Evolutionary conservation across 2,888 invertebrate genomes (phyloP).

Genomic region (Agrotis puta): DNA sequence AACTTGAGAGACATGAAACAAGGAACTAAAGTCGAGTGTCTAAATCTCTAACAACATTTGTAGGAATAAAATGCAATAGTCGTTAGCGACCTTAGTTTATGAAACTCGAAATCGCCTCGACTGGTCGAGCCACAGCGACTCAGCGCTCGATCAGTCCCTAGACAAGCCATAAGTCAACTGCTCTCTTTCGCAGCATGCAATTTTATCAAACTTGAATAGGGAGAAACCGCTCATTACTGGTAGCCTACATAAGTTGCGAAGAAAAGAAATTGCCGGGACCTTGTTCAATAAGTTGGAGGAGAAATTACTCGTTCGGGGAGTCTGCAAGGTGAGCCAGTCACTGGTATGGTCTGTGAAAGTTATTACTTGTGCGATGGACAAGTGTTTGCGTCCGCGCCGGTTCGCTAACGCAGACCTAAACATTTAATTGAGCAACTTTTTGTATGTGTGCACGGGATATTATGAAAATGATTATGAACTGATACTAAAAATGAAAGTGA

Average conservation of each 20-base stretch:
- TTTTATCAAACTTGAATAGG: conserved; percentile 81
- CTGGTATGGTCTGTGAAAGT: conserved; percentile 85
- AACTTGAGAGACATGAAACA: conserved; percentile 63
- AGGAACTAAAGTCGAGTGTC: conserved; percentile 56
- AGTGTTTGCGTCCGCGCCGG: conserved; percentile 46
- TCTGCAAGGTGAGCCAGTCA: conserved; percentile 83
- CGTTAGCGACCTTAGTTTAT: conserved; percentile 68
- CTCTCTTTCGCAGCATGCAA: conserved; percentile 76
- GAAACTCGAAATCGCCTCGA: conserved; percentile 71
- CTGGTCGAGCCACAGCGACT: conserved; percentile 67
- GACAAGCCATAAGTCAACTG: conserved; percentile 74
- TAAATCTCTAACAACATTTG: conserved; percentile 58
- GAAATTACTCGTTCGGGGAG: conserved; percentile 83
- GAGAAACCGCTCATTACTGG: conserved; percentile 85
- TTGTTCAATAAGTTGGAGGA: conserved; percentile 78
- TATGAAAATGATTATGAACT: conserved; percentile 56
- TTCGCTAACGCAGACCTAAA: conserved; percentile 65
- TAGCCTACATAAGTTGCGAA: conserved; percentile 85
- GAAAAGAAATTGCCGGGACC: conserved; percentile 87
- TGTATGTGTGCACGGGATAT: conserved; percentile 40
- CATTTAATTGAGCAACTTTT: conserved; percentile 63
- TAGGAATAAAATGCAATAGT: conserved; percentile 70
- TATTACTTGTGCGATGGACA: conserved; percentile 73
- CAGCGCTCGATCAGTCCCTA: conserved; percentile 57
- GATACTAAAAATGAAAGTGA: conserved; percentile 63